Conservation (phyloP, 92 coral and sea anemone species). For the Anthopleura xanthogrammica region DNA sequence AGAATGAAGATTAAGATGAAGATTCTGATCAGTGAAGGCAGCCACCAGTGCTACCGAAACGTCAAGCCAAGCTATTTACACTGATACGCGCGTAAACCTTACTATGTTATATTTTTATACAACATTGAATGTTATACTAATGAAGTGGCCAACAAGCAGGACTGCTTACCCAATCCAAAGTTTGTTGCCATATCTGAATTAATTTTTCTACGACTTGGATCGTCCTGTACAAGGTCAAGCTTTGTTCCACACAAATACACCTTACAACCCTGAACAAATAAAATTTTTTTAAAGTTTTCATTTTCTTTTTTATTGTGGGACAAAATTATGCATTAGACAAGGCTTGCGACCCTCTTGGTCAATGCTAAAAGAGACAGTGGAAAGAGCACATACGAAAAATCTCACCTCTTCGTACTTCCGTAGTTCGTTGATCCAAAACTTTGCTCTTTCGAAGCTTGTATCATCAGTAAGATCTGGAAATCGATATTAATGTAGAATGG, state of each 20-base stretch:
- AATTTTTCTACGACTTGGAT: conserved; percentile 53
- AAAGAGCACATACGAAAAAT: neutral
- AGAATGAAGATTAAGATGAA: too few relatives aligned
- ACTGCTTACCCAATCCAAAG: conserved; percentile 73
- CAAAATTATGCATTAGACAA: too few relatives aligned
- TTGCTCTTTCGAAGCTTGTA: conserved; percentile 87
- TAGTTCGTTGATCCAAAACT: conserved; percentile 92
- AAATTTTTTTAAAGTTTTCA: neutral
- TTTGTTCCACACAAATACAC: conserved; percentile 98
- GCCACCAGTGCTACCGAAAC: too few relatives aligned
- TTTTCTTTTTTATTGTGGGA: too few relatives aligned
- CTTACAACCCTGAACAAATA: conserved; percentile 64
- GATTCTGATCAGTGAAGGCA: too few relatives aligned
- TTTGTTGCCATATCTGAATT: conserved; percentile 75
- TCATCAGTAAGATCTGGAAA: conserved; percentile 73
- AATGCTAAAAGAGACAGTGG: neutral
- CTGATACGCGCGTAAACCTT: too few relatives aligned
- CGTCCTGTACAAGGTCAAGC: conserved; percentile 73
- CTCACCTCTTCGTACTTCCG: conserved; percentile 87
- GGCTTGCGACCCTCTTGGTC: too few relatives aligned
- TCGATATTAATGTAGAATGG: neutral
- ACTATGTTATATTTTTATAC: too few relatives aligned
- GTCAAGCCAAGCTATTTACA: too few relatives aligned
- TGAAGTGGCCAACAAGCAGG: neutral
- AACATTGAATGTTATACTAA: too few relatives aligned